phyloP scores from a whole-genome alignment of 2,888 invertebrate genomes.

The Abrostola triplasia region DNA sequence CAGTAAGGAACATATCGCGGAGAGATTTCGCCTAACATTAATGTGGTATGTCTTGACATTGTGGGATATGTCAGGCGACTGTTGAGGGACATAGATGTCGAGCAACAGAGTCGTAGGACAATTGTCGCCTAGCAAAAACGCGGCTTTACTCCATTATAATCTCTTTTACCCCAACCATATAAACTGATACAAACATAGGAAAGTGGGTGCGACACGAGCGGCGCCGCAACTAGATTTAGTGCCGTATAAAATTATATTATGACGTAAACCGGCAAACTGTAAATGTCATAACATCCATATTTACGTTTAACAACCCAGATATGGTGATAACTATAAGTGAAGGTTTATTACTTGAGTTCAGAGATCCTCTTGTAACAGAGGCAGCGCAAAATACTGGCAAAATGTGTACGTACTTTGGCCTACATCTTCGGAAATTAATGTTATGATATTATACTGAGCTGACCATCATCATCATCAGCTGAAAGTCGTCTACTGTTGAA shows the following conservation, averaged over 20 bases:
- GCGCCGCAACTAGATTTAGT: slow-evolving; percentile 4
- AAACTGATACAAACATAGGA: neutral
- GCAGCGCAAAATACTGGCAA: slow-evolving; percentile 8
- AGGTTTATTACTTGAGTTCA: slow-evolving; percentile 24
- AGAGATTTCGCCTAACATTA: too few relatives aligned
- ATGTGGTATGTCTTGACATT: too few relatives aligned
- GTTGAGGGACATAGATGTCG: too few relatives aligned
- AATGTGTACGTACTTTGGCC: neutral
- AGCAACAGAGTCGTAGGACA: too few relatives aligned
- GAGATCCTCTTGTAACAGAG: slow-evolving; percentile 33
- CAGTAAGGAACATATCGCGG: too few relatives aligned
- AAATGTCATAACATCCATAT: slow-evolving; percentile 44
- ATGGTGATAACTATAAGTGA: slow-evolving; percentile 33
- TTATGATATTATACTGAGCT: too few relatives aligned
- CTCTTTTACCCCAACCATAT: neutral
- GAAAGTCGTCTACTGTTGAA: too few relatives aligned
- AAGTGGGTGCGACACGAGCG: neutral
- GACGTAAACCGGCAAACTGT: slow-evolving; percentile 9
- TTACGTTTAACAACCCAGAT: slow-evolving; percentile 31
- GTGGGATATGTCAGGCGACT: too few relatives aligned
- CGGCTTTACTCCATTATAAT: too few relatives aligned
- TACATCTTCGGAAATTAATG: too few relatives aligned
- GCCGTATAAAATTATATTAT: slow-evolving; percentile 14
- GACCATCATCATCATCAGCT: too few relatives aligned
- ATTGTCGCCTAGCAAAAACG: too few relatives aligned